Base-by-base conservation (phyloP, 2,797 vertebrate genomes). In the Serranus cabrilla region DNA sequence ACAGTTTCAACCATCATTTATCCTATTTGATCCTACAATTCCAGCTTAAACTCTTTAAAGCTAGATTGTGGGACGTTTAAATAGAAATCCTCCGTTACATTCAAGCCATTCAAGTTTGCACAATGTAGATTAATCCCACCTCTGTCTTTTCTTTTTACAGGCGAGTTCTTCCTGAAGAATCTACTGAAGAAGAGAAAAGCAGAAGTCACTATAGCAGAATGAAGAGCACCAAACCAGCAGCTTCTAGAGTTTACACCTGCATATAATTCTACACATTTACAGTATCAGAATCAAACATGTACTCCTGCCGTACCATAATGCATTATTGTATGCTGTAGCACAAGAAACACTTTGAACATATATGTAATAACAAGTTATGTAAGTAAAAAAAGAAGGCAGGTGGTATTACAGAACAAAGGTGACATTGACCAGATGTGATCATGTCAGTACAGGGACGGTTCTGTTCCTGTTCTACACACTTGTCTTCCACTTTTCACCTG, bases 91-190 rank as follows among this genome's bases (percentile, higher is more conserved):
- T 27, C 27, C 6, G 27, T 27, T 27, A 27, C 27, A 27, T 34
- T 34, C 7, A 34, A 34, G 5, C 34, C 34, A 1, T 34, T 34
- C 34, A 7, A 34, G 34, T 34, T 34, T 34, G 34, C 34, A 34
- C 5, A 8, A 7, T 34, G 34, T 9, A 34, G 34, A 34, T 34
- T 7, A 7, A 34, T 31, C 27, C 27, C n/a, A n/a, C 27, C 27
- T 39, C 17, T 49, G 3, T 27, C 27, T 54, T 49, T 21, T 60
- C 0, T 51, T 3, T 72, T 45, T 14, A 67, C 81, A 99, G 98
- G 98, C 47, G 98, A 99, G 95, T 99, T 98, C 92, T 99, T 99
- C 94, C 91, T 99, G 92, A 99, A 98, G 94, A 98, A 98, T 85
- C 93, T 99, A 37, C 93, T 99, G 63, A 90, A 96, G 81, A 96